Evolutionary conservation across 2,113 vertebrate genomes (phyloP), one percentile per base, ranked within the genome.

Genomic region (Melanocharis versteri): DNA sequence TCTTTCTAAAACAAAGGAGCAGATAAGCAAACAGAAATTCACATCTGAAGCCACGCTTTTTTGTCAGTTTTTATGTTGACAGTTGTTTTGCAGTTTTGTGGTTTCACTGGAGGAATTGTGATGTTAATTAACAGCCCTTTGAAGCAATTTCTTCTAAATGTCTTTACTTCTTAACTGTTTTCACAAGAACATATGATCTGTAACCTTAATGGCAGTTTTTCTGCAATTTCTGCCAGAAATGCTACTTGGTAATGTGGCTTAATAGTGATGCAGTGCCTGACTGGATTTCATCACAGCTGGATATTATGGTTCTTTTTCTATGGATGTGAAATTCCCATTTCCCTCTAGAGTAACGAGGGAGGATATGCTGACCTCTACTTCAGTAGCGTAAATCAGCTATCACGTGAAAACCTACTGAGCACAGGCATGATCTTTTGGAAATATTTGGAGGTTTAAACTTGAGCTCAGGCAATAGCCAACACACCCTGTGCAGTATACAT

Each of bases 71-170:
- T 68, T 80, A 28, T 15, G 14, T 19, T 48, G 62, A 40, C 39
- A 62, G 69, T 45, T 61, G 10, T 71, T 87, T 61, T 83, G 31
- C 28, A 65, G 40, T 68, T 83, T 53, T 71, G 35, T 54, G 65
- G 47, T 58, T 71, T 89, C 27, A 12, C 18, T 45, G 40, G 61
- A 73, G 20, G 26, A 86, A 61, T 9, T 57, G 10, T 65, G 54
- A 35, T 83, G 47, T 83, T 93, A 84, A 93, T 93, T 92, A 91
- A 83, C 37, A 83, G 33, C 21, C 77, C 20, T 89, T 81, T 27
- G 54, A 89, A 83, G 23, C 20, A 28, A 39, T 81, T 89, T 73
- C 28, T 91, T 83, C 80, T 61, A 45, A 61, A 70, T 30, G 35
- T 40, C 24, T 70, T 83, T 47, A 71, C 21, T 83, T 40, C 28